Conservation (phyloP, 1,140 invertebrate genomes). For the Dendrolimus punctatus region DNA sequence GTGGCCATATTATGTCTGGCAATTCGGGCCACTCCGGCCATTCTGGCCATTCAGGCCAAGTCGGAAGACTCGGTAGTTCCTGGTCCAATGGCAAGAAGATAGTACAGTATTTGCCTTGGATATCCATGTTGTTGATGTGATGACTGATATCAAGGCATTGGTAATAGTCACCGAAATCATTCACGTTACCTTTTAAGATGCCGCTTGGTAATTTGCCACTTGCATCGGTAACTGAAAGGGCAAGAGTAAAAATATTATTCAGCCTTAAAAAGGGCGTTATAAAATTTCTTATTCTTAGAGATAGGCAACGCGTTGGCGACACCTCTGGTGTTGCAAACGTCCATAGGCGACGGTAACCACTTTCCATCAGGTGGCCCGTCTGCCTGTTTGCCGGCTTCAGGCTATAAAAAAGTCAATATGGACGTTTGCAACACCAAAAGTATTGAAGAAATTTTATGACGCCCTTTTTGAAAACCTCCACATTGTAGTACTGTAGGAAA, state of each 20-base stretch:
- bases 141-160: slow-evolving; percentile 28
- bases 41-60: background rate
- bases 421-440: no score
- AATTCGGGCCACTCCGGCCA: slow-evolving; percentile 6
- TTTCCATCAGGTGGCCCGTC: no score
- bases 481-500: no score
- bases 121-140: slow-evolving; percentile 5
- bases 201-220: slow-evolving; percentile 26
- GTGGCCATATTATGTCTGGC: slow-evolving; percentile 5
- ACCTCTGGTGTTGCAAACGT: no score
- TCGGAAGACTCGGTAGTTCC: slow-evolving; percentile 9
- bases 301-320: no score
- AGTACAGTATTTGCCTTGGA: slow-evolving; percentile 32
- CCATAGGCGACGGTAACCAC: no score
- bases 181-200: slow-evolving; percentile 17
- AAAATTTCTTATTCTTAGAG: no score
- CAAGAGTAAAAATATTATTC: slow-evolving; percentile 4
- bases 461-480: no score
- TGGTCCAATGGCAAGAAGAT: slow-evolving; percentile 18
- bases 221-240: slow-evolving; percentile 27
- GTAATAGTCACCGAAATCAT: slow-evolving; percentile 31
- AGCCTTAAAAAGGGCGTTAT: no score
- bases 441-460: no score
- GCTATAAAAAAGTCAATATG: no score
- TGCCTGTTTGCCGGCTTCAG: no score